These are phyloP conservation scores for Drosophila punjabiensis DNA, from an alignment of 1,140 invertebrate species.

Conservation along the genomic window DNA sequence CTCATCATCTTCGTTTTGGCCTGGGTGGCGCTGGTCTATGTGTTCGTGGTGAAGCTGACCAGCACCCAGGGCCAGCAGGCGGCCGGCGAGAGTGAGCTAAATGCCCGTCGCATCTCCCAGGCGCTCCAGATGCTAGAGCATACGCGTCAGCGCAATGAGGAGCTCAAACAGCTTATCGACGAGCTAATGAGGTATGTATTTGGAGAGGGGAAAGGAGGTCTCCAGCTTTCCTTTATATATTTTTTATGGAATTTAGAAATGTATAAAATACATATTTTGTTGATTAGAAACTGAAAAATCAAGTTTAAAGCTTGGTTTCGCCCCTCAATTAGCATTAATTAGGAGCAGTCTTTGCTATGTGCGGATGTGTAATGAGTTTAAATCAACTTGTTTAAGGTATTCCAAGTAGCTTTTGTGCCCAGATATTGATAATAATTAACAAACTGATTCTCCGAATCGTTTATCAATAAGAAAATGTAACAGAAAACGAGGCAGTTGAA, in stretches of 20 bases:
- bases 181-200: slow-evolving; percentile 74
- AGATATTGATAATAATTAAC: background rate
- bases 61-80: slow-evolving; percentile 58
- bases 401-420: background rate
- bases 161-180: slow-evolving; percentile 80
- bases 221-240: background rate
- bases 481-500: background rate
- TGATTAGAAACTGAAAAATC: background rate
- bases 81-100: slow-evolving; percentile 65
- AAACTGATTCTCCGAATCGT: too few species aligned
- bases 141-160: slow-evolving; percentile 79
- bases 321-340: slow-evolving; percentile 18
- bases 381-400: background rate
- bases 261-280: background rate
- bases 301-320: background rate
- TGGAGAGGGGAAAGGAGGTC: background rate
- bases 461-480: background rate
- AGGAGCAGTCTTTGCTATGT: background rate
- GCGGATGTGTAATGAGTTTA: background rate
- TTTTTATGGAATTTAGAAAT: background rate
- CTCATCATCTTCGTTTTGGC: slow-evolving; percentile 80
- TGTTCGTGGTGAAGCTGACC: slow-evolving; percentile 80
- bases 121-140: slow-evolving; percentile 79
- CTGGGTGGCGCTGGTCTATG: slow-evolving; percentile 82
- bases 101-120: slow-evolving; percentile 73